These are phyloP conservation scores for Drosophila varians DNA, from an alignment of 1,140 invertebrate species.

Conservation along the genomic window DNA sequence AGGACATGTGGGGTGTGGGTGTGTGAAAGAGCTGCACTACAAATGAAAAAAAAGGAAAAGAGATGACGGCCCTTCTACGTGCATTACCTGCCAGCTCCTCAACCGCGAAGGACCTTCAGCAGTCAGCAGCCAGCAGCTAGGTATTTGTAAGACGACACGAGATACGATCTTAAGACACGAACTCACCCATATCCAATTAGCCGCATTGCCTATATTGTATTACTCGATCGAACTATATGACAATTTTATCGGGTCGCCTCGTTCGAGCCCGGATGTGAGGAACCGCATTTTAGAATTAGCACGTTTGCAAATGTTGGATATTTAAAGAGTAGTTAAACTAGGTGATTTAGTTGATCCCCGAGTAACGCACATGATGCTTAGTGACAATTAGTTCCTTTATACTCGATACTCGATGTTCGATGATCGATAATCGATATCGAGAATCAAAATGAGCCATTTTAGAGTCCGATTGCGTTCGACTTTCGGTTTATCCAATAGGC, in stretches of 20 bases:
- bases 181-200: slow-evolving; percentile 23
- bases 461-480: slow-evolving; percentile 12
- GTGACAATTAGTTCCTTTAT: slow-evolving; percentile 34
- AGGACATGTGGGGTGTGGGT: not conserved
- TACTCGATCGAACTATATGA: slow-evolving; percentile 15
- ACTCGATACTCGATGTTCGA: not conserved
- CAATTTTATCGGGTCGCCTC: slow-evolving; percentile 30
- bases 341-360: slow-evolving; percentile 23
- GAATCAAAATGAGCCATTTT: slow-evolving; percentile 13
- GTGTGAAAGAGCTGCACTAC: slow-evolving; percentile 1
- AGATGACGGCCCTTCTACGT: slow-evolving; percentile 58
- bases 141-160: slow-evolving; percentile 34
- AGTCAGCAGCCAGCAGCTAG: slow-evolving; percentile 61
- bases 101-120: slow-evolving; percentile 42
- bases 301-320: slow-evolving; percentile 25
- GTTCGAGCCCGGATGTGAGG: slow-evolving; percentile 11
- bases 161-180: slow-evolving; percentile 17
- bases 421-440: too few relatives aligned
- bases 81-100: slow-evolving; percentile 65
- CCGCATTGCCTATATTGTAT: slow-evolving; percentile 31
- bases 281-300: slow-evolving; percentile 21
- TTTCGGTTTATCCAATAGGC: slow-evolving; percentile 45
- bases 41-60: too few relatives aligned
- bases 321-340: slow-evolving; percentile 26
- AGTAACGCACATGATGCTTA: slow-evolving; percentile 36